Evolutionary conservation across 2,113 vertebrate species (phyloP).

Genomic region (Phasianus colchicus): DNA sequence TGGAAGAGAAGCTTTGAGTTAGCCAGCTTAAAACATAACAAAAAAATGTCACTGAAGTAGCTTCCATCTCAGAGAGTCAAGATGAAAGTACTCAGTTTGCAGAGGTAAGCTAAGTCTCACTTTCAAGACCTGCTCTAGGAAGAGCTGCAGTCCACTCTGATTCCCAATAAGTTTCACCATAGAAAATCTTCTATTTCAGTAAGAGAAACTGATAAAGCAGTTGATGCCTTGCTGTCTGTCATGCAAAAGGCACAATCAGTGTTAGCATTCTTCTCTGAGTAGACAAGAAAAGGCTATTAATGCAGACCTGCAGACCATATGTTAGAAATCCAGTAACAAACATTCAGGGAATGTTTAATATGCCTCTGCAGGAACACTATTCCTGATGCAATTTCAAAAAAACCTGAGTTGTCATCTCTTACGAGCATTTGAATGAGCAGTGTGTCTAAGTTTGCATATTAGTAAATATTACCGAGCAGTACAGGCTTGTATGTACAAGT

Average conservation of each 20-base stretch:
- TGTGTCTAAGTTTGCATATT: not conserved
- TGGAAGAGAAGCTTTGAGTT: slow-evolving; percentile 8
- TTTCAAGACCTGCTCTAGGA: not conserved
- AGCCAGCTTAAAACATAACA: not conserved
- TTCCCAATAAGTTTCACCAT: not conserved
- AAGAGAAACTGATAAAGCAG: not conserved
- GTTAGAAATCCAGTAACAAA: not conserved
- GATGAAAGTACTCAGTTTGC: not conserved
- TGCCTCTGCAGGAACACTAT: not conserved
- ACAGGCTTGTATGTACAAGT: not conserved
- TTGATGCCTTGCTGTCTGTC: not conserved
- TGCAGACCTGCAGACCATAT: not conserved
- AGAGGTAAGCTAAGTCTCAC: not conserved
- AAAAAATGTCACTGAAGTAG: not conserved
- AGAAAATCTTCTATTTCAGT: not conserved
- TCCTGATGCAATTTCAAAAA: not conserved
- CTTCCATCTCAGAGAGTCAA: not conserved
- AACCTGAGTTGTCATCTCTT: not conserved
- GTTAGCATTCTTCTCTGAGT: not conserved
- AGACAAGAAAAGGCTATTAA: not conserved
- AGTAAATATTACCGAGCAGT: not conserved
- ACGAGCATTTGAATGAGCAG: not conserved
- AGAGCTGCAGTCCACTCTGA: not conserved
- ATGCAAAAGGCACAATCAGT: not conserved
- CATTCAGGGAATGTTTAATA: not conserved